A percentile compares a stretch with the other conserved stretches of the same genome.
Evolutionary conservation across 1,140 invertebrate species (phyloP).

Genomic region (Pseudomyrmex concolor): DNA sequence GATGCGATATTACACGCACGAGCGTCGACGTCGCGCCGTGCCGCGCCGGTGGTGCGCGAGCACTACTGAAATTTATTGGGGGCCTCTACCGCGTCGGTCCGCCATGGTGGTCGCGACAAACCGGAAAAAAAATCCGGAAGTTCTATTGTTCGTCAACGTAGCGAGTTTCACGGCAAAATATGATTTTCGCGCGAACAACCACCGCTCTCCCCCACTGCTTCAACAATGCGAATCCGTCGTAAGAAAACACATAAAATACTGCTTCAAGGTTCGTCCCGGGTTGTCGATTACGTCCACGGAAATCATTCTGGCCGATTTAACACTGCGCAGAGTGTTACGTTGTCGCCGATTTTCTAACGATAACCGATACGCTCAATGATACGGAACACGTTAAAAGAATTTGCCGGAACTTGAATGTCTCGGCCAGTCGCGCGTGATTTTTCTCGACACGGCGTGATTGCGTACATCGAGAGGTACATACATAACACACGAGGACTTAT

Average conservation of each 20-base stretch:
- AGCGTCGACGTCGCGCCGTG: neutral
- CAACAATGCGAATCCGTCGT: slow-evolving; percentile 51
- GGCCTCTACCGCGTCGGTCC: slow-evolving; percentile 18
- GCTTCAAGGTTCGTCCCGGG: slow-evolving; percentile 34
- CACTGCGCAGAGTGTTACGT: neutral
- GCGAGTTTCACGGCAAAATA: slow-evolving; percentile 69
- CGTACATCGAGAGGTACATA: slow-evolving; percentile 27
- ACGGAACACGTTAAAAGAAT: slow-evolving; percentile 35
- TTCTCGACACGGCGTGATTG: neutral
- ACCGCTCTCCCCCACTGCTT: slow-evolving; percentile 8
- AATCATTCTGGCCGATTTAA: slow-evolving; percentile 6
- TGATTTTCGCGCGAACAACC: slow-evolving; percentile 68
- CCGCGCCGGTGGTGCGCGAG: neutral
- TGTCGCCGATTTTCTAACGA: slow-evolving; percentile 6
- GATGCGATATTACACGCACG: slow-evolving; percentile 33
- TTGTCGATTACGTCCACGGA: slow-evolving; percentile 32
- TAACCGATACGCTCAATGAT: slow-evolving; percentile 33
- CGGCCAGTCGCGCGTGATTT: slow-evolving; percentile 18
- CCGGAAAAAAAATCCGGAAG: slow-evolving; percentile 68
- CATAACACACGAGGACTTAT: slow-evolving; percentile 11
- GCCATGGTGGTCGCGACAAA: slow-evolving; percentile 43
- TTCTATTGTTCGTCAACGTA: slow-evolving; percentile 60
- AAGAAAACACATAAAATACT: slow-evolving; percentile 25
- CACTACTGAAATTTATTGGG: slow-evolving; percentile 62
- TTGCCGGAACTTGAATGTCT: slow-evolving; percentile 23